Evolutionary conservation across 2,113 vertebrate species (phyloP).

Genomic region (Addax nasomaculatus): DNA sequence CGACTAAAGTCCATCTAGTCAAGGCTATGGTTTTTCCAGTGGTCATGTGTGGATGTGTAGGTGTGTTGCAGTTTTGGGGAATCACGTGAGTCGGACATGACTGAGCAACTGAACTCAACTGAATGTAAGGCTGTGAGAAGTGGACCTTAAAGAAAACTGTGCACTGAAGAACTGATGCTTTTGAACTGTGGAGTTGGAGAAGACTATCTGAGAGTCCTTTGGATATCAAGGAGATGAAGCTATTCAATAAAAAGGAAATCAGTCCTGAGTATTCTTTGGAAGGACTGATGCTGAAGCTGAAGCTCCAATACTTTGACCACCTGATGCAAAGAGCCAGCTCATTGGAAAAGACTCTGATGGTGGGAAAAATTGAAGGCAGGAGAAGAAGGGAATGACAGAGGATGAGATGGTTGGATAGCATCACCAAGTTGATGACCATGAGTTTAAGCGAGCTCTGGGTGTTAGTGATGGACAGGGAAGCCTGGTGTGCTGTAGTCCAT

Average conservation of each 20-base stretch:
- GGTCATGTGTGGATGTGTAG: background rate
- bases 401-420: background rate
- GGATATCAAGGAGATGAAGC: background rate
- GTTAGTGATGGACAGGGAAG: background rate
- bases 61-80: background rate
- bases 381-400: background rate
- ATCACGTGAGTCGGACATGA: background rate
- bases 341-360: background rate
- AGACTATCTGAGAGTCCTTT: background rate
- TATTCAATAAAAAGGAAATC: background rate
- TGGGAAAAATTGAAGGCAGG: background rate
- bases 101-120: background rate
- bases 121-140: background rate
- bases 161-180: background rate
- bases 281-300: background rate
- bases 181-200: background rate
- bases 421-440: background rate
- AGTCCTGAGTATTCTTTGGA: background rate
- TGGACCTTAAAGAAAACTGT: background rate
- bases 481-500: background rate
- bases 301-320: background rate
- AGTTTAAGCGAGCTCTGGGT: background rate
- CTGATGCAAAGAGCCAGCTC: accelerated
- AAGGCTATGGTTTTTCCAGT: background rate
- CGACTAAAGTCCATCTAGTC: background rate